Percentiles rank a stretch among this genome's conserved stretches.
These are phyloP conservation scores for Cremastobaeus sp. DNA, from an alignment of 2,888 invertebrate species.

Conservation along the genomic window DNA sequence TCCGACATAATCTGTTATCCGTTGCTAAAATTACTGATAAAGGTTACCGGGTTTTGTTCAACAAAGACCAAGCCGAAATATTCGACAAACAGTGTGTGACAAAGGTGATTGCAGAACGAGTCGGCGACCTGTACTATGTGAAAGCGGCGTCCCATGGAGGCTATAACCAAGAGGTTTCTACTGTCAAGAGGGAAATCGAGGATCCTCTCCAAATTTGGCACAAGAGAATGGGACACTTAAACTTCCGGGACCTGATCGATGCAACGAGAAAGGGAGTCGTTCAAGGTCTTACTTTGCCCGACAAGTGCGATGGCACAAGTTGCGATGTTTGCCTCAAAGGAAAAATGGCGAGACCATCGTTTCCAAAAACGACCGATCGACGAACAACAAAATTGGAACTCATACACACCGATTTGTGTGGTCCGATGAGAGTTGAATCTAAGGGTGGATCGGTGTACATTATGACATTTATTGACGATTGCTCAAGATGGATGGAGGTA, in stretches of 20 bases:
- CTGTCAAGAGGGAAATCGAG: too few species aligned
- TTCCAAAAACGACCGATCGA: slow-evolving; percentile 44
- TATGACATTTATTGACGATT: slow-evolving; percentile 63
- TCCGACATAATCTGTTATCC: slow-evolving; percentile 25
- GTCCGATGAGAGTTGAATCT: slow-evolving; percentile 60
- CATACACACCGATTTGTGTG: slow-evolving; percentile 63
- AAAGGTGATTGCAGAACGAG: neutral
- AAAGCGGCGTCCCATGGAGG: too few species aligned
- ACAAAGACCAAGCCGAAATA: slow-evolving; percentile 7
- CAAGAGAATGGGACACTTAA: slow-evolving; percentile 17
- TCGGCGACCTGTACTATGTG: slow-evolving; percentile 1
- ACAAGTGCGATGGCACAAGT: slow-evolving; percentile 13
- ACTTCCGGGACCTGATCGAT: slow-evolving; percentile 8
- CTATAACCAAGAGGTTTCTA: too few species aligned
- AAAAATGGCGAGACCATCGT: slow-evolving; percentile 54
- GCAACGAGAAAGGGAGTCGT: slow-evolving; percentile 1
- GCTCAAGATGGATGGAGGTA: slow-evolving; percentile 58
- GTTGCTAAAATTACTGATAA: slow-evolving; percentile 37
- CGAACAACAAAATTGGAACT: slow-evolving; percentile 48
- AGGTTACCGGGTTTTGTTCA: slow-evolving; percentile 9
- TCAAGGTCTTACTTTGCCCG: neutral
- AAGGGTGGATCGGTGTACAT: slow-evolving; percentile 59
- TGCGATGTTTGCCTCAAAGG: slow-evolving; percentile 51
- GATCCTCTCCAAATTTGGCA: too few species aligned
- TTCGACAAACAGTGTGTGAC: too few species aligned